Conservation (phyloP, 2,888 invertebrate species). For the Agrotis exclamationis region DNA sequence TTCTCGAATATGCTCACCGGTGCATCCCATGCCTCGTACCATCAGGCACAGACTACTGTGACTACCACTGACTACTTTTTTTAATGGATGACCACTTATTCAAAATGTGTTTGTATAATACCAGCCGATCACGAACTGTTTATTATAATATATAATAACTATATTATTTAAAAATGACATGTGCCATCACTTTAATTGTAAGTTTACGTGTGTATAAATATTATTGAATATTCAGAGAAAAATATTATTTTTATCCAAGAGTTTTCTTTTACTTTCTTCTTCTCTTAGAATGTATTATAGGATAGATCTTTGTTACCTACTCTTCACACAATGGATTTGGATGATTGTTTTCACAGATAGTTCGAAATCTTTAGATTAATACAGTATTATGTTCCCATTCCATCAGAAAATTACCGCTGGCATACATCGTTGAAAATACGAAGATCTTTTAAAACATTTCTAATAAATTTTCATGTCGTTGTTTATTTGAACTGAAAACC, state of each 20-base stretch:
- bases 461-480: not conserved
- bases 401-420: too few relatives aligned
- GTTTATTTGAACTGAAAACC: conserved; percentile 15
- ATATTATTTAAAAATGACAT: conserved; percentile 51
- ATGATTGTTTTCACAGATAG: too few relatives aligned
- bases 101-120: conserved; percentile 30
- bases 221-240: conserved; percentile 47
- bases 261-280: conserved; percentile 8
- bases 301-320: too few relatives aligned
- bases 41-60: not conserved
- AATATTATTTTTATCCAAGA: conserved; percentile 40
- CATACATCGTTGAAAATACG: too few relatives aligned
- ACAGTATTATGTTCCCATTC: too few relatives aligned
- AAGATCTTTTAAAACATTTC: not conserved
- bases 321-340: too few relatives aligned
- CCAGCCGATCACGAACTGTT: conserved; percentile 30
- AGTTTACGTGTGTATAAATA: conserved; percentile 45
- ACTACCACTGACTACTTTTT: not conserved
- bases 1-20: conserved; percentile 28
- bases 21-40: conserved; percentile 1
- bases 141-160: conserved; percentile 19
- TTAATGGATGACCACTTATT: conserved; percentile 4
- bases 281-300: too few relatives aligned
- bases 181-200: conserved; percentile 60
- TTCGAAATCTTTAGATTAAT: too few relatives aligned